A percentile compares a stretch with the other conserved stretches of the same genome.
Conservation (phyloP, 2,797 vertebrate genomes). For the Myoxocephalus aenaeus region DNA sequence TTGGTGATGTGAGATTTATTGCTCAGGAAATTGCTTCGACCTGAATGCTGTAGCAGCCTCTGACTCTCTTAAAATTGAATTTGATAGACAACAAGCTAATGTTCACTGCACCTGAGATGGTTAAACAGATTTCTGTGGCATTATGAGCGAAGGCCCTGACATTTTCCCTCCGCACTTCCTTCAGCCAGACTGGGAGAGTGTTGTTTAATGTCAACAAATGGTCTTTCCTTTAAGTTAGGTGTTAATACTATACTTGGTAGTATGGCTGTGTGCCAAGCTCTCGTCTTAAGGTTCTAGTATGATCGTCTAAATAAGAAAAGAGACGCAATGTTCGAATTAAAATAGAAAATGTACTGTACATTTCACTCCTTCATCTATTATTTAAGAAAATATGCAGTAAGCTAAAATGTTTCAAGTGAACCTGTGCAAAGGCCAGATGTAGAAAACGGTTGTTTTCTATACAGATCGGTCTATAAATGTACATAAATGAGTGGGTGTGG, state of each 20-base stretch:
- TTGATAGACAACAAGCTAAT: conserved; percentile 80
- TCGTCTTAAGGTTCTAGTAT: background rate
- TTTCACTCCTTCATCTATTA: conserved; percentile 9
- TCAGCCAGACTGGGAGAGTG: conserved; percentile 37
- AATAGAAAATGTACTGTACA: conserved; percentile 11
- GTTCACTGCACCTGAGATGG: conserved; percentile 60
- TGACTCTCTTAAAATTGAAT: conserved; percentile 80
- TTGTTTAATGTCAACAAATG: conserved; percentile 62
- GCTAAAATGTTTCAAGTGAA: conserved; percentile 25
- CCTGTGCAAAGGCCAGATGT: conserved; percentile 19
- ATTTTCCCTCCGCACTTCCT: conserved; percentile 56
- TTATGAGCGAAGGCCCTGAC: conserved; percentile 74
- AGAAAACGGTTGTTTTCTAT: conserved; percentile 2
- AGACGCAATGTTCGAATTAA: conserved; percentile 28
- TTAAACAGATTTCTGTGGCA: conserved; percentile 75
- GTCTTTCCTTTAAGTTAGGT: conserved; percentile 20
- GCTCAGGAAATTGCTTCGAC: conserved; percentile 78
- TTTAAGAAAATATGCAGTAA: conserved; percentile 6
- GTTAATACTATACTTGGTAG: conserved; percentile 8
- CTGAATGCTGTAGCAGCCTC: conserved; percentile 64
- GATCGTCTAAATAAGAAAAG: conserved; percentile 15
- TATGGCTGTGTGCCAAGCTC: background rate
- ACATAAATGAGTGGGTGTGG: conserved; percentile 28
- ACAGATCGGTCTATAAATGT: conserved; percentile 37
- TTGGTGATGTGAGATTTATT: conserved; percentile 82